These are phyloP conservation scores for Lepidochitona cinerea DNA, from an alignment of 2,888 invertebrate species.

Conservation along the genomic window DNA sequence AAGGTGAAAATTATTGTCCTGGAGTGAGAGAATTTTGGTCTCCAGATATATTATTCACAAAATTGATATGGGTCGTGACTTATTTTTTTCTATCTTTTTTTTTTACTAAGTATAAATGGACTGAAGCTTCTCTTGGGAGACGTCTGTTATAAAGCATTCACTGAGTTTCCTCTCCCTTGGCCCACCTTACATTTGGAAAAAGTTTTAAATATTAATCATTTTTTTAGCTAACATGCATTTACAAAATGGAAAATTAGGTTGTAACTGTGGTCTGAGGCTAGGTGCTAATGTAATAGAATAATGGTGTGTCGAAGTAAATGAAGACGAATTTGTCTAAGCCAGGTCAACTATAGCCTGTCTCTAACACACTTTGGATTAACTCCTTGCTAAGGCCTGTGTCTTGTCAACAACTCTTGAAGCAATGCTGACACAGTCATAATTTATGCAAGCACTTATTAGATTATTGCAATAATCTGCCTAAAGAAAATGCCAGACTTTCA, in stretches of 20 bases:
- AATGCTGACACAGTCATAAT: too few species aligned
- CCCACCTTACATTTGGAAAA: neutral
- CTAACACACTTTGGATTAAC: too few species aligned
- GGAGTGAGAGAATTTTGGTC: neutral
- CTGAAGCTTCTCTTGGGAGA: neutral
- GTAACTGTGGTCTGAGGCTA: neutral
- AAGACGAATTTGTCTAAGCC: neutral
- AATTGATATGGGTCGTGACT: constrained; percentile 5
- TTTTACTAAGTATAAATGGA: too few species aligned
- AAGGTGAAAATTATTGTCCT: constrained; percentile 3
- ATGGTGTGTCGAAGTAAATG: neutral
- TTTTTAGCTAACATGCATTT: constrained; percentile 1
- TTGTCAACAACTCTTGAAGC: too few species aligned
- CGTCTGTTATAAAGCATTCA: neutral
- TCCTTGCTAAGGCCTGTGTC: too few species aligned
- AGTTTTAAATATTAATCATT: constrained; percentile 9
- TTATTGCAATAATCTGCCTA: too few species aligned
- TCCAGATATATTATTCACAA: neutral
- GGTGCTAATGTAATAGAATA: constrained; percentile 7
- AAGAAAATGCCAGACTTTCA: too few species aligned
- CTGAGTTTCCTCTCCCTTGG: neutral
- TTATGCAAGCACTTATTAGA: too few species aligned
- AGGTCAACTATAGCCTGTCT: too few species aligned
- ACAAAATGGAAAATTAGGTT: neutral
- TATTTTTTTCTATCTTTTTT: neutral